These are phyloP conservation scores for Moxostoma hubbsi DNA, from an alignment of 2,797 vertebrate genomes.

Conservation along the genomic window DNA sequence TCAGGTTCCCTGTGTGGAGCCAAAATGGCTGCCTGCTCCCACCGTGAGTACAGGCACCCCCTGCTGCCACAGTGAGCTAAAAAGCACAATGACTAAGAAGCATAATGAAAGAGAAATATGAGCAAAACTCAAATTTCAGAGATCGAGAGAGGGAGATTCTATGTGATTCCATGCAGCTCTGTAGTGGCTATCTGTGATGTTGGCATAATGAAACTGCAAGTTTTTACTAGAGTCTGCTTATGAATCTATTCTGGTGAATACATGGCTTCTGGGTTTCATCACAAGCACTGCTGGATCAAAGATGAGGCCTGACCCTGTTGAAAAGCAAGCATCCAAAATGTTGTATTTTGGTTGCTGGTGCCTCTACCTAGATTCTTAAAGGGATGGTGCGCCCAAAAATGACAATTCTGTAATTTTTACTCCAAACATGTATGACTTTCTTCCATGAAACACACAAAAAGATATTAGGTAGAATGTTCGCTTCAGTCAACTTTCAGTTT, in stretches of 20 bases:
- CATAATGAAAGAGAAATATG: slow-evolving; percentile 60
- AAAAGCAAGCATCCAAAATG: no score
- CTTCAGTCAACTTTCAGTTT: no score
- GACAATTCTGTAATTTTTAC: no score
- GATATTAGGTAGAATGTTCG: no score
- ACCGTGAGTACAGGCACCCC: slow-evolving; percentile 68
- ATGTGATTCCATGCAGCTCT: slow-evolving; percentile 35
- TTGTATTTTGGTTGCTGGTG: no score
- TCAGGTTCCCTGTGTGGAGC: slow-evolving; percentile 73
- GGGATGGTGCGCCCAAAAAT: no score
- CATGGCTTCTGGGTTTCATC: background rate
- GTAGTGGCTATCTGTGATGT: slow-evolving; percentile 9
- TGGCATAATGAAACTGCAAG: background rate
- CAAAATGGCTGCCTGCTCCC: slow-evolving; percentile 78
- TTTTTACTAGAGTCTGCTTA: background rate
- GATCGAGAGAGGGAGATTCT: slow-evolving; percentile 23
- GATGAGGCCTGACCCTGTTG: background rate
- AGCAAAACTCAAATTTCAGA: slow-evolving; percentile 56
- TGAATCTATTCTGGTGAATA: slow-evolving; percentile 4
- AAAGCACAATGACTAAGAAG: slow-evolving; percentile 58
- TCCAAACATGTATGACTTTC: no score
- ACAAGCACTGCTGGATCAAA: slow-evolving; percentile 17
- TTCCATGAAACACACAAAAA: no score
- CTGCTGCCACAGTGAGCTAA: slow-evolving; percentile 60
- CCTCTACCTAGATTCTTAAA: no score